Base-by-base conservation (phyloP, 1,140 invertebrate species). In the Odontomachus brunneus region DNA sequence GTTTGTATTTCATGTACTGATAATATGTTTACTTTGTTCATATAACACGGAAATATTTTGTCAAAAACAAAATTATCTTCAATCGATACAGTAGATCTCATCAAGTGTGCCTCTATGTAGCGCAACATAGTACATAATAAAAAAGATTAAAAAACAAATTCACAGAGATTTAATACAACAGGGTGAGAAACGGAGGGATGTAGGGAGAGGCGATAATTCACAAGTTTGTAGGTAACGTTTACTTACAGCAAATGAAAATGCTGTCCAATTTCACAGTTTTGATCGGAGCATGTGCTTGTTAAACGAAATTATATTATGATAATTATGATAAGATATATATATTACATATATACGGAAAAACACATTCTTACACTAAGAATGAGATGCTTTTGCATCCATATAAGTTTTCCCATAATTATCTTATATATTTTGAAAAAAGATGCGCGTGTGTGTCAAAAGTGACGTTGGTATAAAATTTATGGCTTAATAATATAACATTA, bases 261-360 rank as follows among this genome's bases (percentile, higher is more conserved):
- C 84, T 90, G 90, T 87, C 91, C 92, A 84, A 94, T 91, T 90
- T 93, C 92, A 88, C 93, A 94, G 82, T 93, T 93, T 92, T 93
- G 88, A 90, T 87, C 90, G 82, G 93, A 91, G 89, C 93, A 94
- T 82, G 91, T 91, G 88, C 93, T 94, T 94, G 89, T 92, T 87
- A 92, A 92, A 93, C 87, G 73, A 93, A 91, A 90, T 67, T 76
- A 71, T 14, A 81, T 57, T 74, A 87, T 66, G 67, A 75, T 84
- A 48, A 80, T 80, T 80, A 69, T 38, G 22, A 51, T 76, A 76
- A 60, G 2, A 80, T 22, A 74, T 19, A n/a, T 19, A 73, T n/a
- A 22, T 7, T 44, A 44, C 38, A 44, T 44, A 33, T 33, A 33
- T 5, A 33, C 5, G 5, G 15, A 22, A 29, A n/a, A n/a, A n/a